Evolutionary conservation across 1,140 invertebrate species (phyloP).

Genomic region (Papilio dardanus): DNA sequence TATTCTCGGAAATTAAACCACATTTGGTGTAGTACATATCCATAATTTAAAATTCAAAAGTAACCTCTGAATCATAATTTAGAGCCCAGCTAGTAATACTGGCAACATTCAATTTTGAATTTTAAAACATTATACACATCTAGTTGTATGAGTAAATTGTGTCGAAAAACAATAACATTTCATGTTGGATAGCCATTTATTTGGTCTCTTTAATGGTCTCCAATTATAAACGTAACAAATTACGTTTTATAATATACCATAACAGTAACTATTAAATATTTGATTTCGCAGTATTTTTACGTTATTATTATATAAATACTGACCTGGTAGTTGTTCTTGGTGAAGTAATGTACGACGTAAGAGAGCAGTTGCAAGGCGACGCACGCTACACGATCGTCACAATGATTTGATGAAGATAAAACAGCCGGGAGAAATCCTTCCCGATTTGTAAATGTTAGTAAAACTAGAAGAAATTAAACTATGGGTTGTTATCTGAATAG

Average conservation of each 20-base stretch:
- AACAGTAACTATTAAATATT: not conserved
- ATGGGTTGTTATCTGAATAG: no score
- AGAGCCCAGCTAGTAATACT: no score
- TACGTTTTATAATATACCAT: not conserved
- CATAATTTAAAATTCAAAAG: no score
- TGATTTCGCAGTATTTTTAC: not conserved
- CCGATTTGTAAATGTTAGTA: constrained; percentile 63
- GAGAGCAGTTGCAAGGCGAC: constrained; percentile 64
- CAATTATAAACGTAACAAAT: not conserved
- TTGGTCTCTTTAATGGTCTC: not conserved
- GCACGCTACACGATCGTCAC: constrained; percentile 61
- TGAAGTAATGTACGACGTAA: constrained; percentile 61
- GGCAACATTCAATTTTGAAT: not conserved
- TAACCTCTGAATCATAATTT: no score
- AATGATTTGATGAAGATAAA: constrained; percentile 50
- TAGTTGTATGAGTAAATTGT: constrained; percentile 36
- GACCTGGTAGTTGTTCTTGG: constrained; percentile 68
- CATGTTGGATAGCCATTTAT: not conserved
- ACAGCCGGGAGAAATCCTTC: constrained; percentile 58
- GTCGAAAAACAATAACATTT: constrained; percentile 23
- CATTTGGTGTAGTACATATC: no score
- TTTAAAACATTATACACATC: not conserved
- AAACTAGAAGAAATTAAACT: no score
- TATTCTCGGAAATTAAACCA: no score
- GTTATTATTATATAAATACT: no score